Conservation (phyloP, 1,140 invertebrate genomes). For the Euwallacea fornicatus region DNA sequence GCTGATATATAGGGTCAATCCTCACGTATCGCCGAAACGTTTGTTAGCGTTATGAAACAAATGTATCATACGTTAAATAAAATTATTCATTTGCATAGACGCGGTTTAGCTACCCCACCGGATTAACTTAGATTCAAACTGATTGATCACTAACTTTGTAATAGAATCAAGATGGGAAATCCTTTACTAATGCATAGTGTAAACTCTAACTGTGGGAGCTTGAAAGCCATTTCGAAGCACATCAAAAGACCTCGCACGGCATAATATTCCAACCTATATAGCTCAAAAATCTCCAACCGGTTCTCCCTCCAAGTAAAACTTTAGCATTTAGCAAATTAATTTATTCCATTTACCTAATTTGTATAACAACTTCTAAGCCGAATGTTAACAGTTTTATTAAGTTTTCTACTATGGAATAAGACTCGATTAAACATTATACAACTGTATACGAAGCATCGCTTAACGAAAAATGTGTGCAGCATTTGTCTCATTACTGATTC, state of each 20-base stretch:
- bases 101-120: background rate
- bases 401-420: constrained; percentile 26
- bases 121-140: no score
- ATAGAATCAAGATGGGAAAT: no score
- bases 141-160: no score
- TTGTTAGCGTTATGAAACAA: constrained; percentile 42
- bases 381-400: constrained; percentile 30
- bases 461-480: no score
- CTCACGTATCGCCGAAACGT: constrained; percentile 37
- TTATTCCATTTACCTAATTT: constrained; percentile 31
- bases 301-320: constrained; percentile 17
- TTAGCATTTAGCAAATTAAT: constrained; percentile 26
- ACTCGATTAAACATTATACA: constrained; percentile 17
- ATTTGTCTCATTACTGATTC: no score
- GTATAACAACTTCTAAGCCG: constrained; percentile 19
- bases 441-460: no score
- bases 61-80: constrained; percentile 12
- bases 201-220: background rate
- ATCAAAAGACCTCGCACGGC: constrained; percentile 3
- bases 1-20: constrained; percentile 44
- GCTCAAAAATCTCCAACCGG: constrained; percentile 9
- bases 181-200: background rate
- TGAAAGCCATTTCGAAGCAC: constrained; percentile 1
- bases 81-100: background rate
- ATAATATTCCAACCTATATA: background rate